phyloP scores from a whole-genome alignment of 2,113 vertebrate species.

The Epinephelus lanceolatus region DNA sequence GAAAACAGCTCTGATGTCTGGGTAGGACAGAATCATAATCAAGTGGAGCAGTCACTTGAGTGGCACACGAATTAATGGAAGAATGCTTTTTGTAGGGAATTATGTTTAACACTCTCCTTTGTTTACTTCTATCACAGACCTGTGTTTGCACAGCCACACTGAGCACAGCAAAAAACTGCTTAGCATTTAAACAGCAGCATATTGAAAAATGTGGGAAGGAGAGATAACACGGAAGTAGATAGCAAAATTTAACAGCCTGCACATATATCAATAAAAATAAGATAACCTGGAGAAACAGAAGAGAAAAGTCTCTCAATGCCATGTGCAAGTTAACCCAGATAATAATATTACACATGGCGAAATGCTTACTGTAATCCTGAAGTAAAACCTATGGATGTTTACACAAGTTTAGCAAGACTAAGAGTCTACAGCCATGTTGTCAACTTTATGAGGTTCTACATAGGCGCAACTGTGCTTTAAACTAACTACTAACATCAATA shows the following conservation, averaged over 20 bases:
- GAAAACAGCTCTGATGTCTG: constrained; percentile 1
- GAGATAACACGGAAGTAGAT: neutral
- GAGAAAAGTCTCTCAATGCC: neutral
- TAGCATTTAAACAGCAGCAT: neutral
- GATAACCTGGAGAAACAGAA: constrained; percentile 1
- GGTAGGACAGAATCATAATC: neutral
- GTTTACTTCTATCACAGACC: constrained; percentile 14
- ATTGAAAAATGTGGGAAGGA: neutral
- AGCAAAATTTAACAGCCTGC: neutral
- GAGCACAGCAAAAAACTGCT: neutral
- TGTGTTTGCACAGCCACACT: constrained; percentile 21
- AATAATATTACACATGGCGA: neutral
- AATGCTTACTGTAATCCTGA: neutral
- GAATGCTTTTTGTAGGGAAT: neutral
- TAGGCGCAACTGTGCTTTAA: too few relatives aligned
- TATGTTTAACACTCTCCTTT: constrained; percentile 4
- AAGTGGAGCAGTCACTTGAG: neutral
- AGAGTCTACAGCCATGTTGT: neutral
- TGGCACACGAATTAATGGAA: neutral
- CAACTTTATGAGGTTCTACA: neutral
- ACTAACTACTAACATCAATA: neutral
- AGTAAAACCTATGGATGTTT: neutral
- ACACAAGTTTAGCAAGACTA: neutral
- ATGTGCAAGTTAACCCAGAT: neutral
- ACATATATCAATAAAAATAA: neutral